Percentiles rank a stretch among this genome's conserved stretches.
phyloP scores from a whole-genome alignment of 1,140 invertebrate species.

The Philaenus spumarius region DNA sequence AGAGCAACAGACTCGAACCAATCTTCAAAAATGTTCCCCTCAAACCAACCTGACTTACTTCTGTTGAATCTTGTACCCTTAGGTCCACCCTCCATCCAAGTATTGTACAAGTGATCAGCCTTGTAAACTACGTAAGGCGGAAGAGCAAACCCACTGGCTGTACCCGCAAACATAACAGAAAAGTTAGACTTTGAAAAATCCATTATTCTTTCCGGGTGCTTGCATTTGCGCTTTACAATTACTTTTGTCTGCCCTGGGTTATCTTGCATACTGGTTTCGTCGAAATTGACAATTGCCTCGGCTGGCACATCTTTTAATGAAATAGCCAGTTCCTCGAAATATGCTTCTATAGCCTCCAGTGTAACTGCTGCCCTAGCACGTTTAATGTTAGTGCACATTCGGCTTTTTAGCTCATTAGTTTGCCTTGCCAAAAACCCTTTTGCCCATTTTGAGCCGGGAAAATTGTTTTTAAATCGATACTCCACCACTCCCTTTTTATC shows the following conservation, averaged over 20 bases:
- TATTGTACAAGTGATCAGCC: conserved; percentile 30
- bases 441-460: too few relatives aligned
- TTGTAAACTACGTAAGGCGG: conserved; percentile 40
- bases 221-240: conserved; percentile 32
- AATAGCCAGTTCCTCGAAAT: conserved; percentile 32
- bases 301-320: conserved; percentile 32
- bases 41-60: conserved; percentile 35
- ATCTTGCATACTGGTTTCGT: conserved; percentile 40
- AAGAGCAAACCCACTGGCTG: conserved; percentile 28
- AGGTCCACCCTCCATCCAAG: conserved; percentile 34
- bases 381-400: too few relatives aligned
- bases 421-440: too few relatives aligned
- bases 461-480: too few relatives aligned
- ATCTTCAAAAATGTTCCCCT: conserved; percentile 32
- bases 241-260: conserved; percentile 37
- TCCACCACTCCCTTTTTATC: too few relatives aligned
- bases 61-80: conserved; percentile 30
- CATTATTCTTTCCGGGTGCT: conserved; percentile 34
- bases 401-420: too few relatives aligned
- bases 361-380: conserved; percentile 15
- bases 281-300: conserved; percentile 37
- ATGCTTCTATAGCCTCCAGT: conserved; percentile 24
- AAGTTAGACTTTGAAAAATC: conserved; percentile 34
- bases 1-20: conserved; percentile 25
- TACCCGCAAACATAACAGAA: conserved; percentile 35